Evolutionary conservation across 2,113 vertebrate genomes (phyloP), one percentile per base, ranked within the genome.

Genomic region (Oophaga pumilio): DNA sequence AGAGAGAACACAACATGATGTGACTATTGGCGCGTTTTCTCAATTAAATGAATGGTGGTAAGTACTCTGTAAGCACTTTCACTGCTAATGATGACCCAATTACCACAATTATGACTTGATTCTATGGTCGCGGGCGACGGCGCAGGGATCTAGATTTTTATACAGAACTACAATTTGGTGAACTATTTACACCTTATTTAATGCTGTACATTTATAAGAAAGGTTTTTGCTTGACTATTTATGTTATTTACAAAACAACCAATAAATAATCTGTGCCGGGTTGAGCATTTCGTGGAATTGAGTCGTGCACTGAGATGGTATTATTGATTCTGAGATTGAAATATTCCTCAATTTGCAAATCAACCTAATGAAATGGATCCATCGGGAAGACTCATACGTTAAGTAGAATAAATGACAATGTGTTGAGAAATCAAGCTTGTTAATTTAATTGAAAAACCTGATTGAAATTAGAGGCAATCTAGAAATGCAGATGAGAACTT

Each of bases 341-440:
- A 83, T 83, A 83, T 83, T 49, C 43, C 62, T 69, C 81, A 69
- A 83, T 68, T 83, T 68, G 62, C 49, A 83, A 83, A 83, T 83
- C 20, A 68, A 83, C 43, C 22, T n/a, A 82, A 82, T 64, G 60
- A 66, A 82, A 82, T 82, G 80, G 22, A 66, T 43, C 62, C 62
- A 83, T 26, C 50, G 50, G 22, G 66, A 60, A 62, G 33, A 15
- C 28, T 60, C 79, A 82, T 82, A 62, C 62, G 78, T 81, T 60
- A 81, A 7, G 12, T 62, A 62, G 62, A 49, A 83, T 83, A 69
- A 69, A 83, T 83, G 43, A 83, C 43, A 69, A 43, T 50, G 26
- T 69, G n/a, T 13, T 53, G 53, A 26, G 43, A 82, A 83, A 83
- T 83, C 18, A 69, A 68, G 66, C 26, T 28, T 69, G 62, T 26